Evolutionary conservation across 2,113 vertebrate genomes (phyloP).

Genomic region (Channa argus): DNA sequence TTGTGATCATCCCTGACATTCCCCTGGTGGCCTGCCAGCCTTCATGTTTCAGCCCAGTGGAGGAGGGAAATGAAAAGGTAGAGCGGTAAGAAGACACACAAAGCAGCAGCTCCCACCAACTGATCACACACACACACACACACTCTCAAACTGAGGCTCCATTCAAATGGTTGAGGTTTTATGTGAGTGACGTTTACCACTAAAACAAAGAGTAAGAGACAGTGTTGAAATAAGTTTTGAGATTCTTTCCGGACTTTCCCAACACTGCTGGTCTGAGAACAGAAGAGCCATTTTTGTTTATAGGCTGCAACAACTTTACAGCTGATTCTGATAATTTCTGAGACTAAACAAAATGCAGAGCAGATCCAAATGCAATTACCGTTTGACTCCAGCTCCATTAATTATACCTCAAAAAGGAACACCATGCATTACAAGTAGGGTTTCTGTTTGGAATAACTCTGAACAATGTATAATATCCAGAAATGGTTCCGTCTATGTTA

Average conservation of each 20-base stretch:
- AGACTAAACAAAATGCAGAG: conserved; percentile 26
- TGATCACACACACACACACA: not conserved
- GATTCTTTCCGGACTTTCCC: conserved; percentile 1
- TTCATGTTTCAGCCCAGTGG: conserved; percentile 60
- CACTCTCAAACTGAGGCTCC: not conserved
- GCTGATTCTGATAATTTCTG: conserved; percentile 27
- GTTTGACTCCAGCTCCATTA: conserved; percentile 32
- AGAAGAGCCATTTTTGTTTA: conserved; percentile 41
- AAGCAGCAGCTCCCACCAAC: conserved; percentile 15
- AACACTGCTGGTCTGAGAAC: not conserved
- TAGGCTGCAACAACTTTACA: conserved; percentile 43
- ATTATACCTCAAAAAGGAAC: conserved; percentile 33
- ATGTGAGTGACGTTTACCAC: not conserved
- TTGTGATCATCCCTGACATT: conserved; percentile 44
- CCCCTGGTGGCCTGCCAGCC: conserved; percentile 22
- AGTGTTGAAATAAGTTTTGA: not conserved
- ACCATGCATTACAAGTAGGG: conserved; percentile 29
- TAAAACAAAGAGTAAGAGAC: not conserved
- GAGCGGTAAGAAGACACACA: conserved; percentile 26
- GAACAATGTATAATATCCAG: too few species aligned
- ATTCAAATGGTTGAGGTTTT: not conserved
- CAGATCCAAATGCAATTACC: conserved; percentile 44
- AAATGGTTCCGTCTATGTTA: too few species aligned
- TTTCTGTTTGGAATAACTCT: conserved; percentile 8
- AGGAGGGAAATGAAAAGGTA: conserved; percentile 64